Base-by-base conservation (phyloP, 2,113 vertebrate species). In the Callocephalon fimbriatum region DNA sequence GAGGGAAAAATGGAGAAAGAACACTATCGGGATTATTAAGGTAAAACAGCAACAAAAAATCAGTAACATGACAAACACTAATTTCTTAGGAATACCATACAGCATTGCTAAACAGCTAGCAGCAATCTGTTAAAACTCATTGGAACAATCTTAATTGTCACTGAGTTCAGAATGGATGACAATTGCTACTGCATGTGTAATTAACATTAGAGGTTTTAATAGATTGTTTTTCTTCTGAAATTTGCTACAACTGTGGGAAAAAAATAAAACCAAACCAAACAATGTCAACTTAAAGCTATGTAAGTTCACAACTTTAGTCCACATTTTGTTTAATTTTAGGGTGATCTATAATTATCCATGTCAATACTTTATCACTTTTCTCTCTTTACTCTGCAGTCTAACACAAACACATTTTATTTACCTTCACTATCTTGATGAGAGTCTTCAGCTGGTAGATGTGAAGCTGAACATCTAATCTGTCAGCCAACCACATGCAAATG, bases 351-450 rank as follows among this genome's bases (percentile, higher is more conserved):
- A 8, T 72, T 59, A 75, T 22, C 32, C 7, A 42, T 31, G 25
- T 71, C 81, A 85, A 23, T 65, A 81, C 61, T 59, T 76, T n/a
- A 70, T 67, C 56, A 63, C 32, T 97, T 92, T 87, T 42, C 35
- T 93, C 84, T 74, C 66, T 89, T 58, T 51, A 59, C 42, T 70
- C 56, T 58, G 78, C 48, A 93, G 91, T 67, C 37, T 86, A 74
- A 91, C 76, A 61, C 79, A 86, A 88, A 92, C 31, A 74, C 20
- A 71, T 82, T 94, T 88, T 90, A 62, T 96, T 98, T 98, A 99
- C 99, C 99, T 99, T 99, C 72, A 99, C 99, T 73, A 99, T 99
- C 97, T 99, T 99, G 98, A 99, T 99, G 97, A 99, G 99, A 5
- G 99, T 99, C 98, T 99, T 99, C 97, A 99, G 98, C 97, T 99